phyloP scores from a whole-genome alignment of 2,888 invertebrate genomes.

The Neoaliturus tenellus region DNA sequence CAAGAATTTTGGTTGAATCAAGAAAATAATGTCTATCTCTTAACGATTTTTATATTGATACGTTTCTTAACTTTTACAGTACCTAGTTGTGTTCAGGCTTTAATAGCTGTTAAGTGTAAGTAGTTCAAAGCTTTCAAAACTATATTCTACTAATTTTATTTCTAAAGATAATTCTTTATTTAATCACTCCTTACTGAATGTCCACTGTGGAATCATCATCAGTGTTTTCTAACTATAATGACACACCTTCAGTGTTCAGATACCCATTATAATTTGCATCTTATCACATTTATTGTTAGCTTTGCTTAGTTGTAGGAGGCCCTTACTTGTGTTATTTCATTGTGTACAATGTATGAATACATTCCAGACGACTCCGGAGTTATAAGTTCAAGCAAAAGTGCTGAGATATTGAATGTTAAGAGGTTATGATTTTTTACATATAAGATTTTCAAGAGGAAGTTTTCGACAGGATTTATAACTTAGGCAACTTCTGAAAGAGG shows the following conservation, averaged over 20 bases:
- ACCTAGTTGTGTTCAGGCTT: conserved; percentile 9
- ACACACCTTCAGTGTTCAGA: not conserved
- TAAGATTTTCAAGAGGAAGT: too few species aligned
- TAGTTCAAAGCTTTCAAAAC: not conserved
- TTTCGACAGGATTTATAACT: too few species aligned
- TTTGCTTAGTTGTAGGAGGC: not conserved
- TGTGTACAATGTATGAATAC: not conserved
- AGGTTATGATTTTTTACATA: not conserved
- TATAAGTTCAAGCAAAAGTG: not conserved
- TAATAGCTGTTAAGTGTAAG: not conserved
- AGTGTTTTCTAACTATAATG: not conserved
- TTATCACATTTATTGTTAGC: not conserved
- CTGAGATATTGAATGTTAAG: not conserved
- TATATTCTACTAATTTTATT: not conserved
- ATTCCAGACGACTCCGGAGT: not conserved
- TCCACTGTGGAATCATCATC: too few species aligned
- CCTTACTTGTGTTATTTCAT: not conserved
- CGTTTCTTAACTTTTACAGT: not conserved
- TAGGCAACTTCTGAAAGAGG: too few species aligned
- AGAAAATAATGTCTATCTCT: not conserved
- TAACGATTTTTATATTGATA: not conserved
- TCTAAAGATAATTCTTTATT: not conserved
- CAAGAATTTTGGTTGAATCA: not conserved
- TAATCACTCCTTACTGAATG: not conserved
- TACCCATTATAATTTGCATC: not conserved